Evolutionary conservation across 2,113 vertebrate species (phyloP).

Genomic region (Phyllopteryx taeniolatus): DNA sequence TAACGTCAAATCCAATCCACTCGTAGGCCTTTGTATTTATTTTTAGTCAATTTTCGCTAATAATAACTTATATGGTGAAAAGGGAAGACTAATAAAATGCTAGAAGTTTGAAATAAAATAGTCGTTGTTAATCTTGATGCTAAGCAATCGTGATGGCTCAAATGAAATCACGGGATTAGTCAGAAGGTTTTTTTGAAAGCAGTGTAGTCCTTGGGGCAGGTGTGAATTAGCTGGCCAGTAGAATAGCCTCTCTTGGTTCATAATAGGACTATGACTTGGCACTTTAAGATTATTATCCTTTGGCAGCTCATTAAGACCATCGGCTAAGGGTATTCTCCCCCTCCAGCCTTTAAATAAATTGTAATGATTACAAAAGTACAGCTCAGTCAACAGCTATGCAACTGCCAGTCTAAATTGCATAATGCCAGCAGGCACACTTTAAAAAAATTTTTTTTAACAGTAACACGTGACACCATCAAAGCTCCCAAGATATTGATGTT

Average conservation of each 20-base stretch:
- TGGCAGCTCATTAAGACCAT: conserved; percentile 76
- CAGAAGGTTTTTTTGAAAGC: conserved; percentile 52
- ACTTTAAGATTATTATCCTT: conserved; percentile 76
- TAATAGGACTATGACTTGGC: conserved; percentile 64
- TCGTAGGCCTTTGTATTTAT: neutral
- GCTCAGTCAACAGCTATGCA: conserved; percentile 66
- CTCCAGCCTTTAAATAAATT: conserved; percentile 75
- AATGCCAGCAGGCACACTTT: conserved; percentile 63
- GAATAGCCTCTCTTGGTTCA: conserved; percentile 49
- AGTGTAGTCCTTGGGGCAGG: conserved; percentile 56
- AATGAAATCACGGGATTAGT: conserved; percentile 70
- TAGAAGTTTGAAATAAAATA: neutral
- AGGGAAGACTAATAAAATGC: neutral
- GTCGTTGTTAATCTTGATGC: conserved; percentile 35
- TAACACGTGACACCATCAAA: conserved; percentile 17
- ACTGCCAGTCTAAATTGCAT: conserved; percentile 60
- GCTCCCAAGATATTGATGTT: conserved; percentile 40
- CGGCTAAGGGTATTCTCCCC: conserved; percentile 68
- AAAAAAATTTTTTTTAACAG: conserved; percentile 30
- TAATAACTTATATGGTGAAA: neutral
- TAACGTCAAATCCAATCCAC: neutral
- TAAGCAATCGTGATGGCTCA: conserved; percentile 56
- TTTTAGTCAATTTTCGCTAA: neutral
- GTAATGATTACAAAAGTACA: conserved; percentile 73
- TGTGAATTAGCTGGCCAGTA: conserved; percentile 62